A percentile compares a stretch with the other conserved stretches of the same genome.
Evolutionary conservation across 2,113 vertebrate species (phyloP).

Genomic region (Opisthocomus hoazin): DNA sequence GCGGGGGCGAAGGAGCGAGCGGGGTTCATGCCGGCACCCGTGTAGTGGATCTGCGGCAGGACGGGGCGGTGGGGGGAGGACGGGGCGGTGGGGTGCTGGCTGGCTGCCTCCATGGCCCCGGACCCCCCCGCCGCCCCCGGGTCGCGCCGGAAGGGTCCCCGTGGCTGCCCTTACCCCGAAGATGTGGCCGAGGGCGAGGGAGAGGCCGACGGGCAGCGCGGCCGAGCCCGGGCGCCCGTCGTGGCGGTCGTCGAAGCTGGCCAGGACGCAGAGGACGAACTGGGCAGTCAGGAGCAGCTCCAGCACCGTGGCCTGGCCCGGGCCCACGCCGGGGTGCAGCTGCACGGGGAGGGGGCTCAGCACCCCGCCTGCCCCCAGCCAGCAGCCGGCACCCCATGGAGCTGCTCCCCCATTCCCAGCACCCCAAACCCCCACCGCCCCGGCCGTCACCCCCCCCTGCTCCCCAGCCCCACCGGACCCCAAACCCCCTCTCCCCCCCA

Average conservation of each 20-base stretch:
- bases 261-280: slow-evolving; percentile 87
- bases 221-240: slow-evolving; percentile 84
- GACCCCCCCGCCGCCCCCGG: too few relatives aligned
- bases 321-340: slow-evolving; percentile 86
- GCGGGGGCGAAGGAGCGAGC: slow-evolving; percentile 92
- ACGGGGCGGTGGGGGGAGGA: not conserved
- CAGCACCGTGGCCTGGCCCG: slow-evolving; percentile 87
- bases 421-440: not conserved
- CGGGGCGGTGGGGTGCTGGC: not conserved
- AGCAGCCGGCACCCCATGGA: not conserved
- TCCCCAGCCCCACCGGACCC: slow-evolving; percentile 34
- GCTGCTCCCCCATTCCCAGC: not conserved
- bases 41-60: slow-evolving; percentile 86
- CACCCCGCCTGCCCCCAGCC: not conserved
- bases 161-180: slow-evolving; percentile 80
- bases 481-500: not conserved
- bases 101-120: not conserved
- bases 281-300: slow-evolving; percentile 92
- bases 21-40: slow-evolving; percentile 92
- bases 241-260: slow-evolving; percentile 87
- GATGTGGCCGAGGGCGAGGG: slow-evolving; percentile 87
- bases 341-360: slow-evolving; percentile 49
- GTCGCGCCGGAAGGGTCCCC: not conserved
- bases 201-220: slow-evolving; percentile 89
- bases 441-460: not conserved